These are phyloP conservation scores for Chondrilla cf. caribensis DNA, from an alignment of 37 sponge, comb jelly and placozoan species.

Conservation along the genomic window DNA sequence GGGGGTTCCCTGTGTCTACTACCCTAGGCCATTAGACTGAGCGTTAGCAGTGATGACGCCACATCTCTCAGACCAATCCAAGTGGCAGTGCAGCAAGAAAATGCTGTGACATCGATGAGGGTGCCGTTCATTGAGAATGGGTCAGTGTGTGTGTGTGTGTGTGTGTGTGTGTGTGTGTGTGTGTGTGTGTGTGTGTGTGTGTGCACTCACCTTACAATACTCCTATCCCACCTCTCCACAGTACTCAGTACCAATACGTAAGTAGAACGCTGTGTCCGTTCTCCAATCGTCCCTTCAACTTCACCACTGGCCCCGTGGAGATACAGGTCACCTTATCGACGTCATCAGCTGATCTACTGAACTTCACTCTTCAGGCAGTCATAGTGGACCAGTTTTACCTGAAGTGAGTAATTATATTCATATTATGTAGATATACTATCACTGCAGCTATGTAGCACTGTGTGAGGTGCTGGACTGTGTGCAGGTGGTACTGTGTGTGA, in stretches of 20 bases:
- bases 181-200: neutral
- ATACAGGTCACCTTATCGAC: neutral
- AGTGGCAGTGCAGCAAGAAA: neutral
- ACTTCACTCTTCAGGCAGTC: neutral
- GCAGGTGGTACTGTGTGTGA: too few relatives aligned
- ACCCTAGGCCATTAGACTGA: neutral
- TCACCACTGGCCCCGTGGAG: neutral
- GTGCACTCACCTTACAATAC: too few relatives aligned
- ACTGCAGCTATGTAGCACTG: neutral
- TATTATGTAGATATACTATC: neutral
- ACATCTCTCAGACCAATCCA: neutral
- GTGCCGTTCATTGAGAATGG: neutral
- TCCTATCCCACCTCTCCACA: neutral
- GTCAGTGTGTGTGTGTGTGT: conserved; percentile 17
- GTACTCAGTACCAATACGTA: neutral
- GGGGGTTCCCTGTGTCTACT: too few relatives aligned
- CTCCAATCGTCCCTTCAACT: neutral
- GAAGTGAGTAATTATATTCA: neutral
- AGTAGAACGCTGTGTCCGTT: conserved; percentile 12
- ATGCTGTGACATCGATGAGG: neutral
- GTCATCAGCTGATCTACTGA: neutral
- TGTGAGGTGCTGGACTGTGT: too few relatives aligned
- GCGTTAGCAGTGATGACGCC: neutral
- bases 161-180: conserved; percentile 18
- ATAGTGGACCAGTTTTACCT: neutral